Evolutionary conservation across 2,888 invertebrate genomes (phyloP), one percentile per base, ranked within the genome.

Genomic region (Clitarchus hookeri): DNA sequence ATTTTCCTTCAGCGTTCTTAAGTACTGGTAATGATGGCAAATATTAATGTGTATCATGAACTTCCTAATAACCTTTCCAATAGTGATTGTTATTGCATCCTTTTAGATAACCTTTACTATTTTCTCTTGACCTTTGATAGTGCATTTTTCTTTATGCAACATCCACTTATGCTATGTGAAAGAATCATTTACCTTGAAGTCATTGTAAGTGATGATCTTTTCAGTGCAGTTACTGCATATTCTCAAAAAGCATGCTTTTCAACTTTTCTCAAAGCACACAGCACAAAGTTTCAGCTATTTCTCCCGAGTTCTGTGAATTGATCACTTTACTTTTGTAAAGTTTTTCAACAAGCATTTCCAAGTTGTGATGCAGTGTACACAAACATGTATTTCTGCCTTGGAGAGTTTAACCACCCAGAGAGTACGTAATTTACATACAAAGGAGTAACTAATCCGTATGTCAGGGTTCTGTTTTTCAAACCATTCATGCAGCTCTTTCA

Each of bases 321-420:
- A 79, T 79, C 19, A n/a, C 79, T 27, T 79, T 79, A 25, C 79
- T 6, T 6, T 6, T 53, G 53, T 53, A 53, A 12, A 53, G 53
- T 53, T 53, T 53, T 53, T 19, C 79, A 79, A 79, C 25, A 26
- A 26, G 27, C 79, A 2, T 79, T 79, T 79, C 8, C 79, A 79
- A 6, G 79, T 79, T 79, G 79, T 79, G 79, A 79, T 79, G 79
- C 27, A 79, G 25, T 79, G 13, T 79, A 79, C 79, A 26, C 6
- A 79, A 79, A 79, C 79, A 8, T 27, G 79, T 79, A 79, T 79
- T 19, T 19, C 79, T 79, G 79, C 79, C 25, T 27, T 79, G 1
- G 79, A 79, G 79, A 79, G 79, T 79, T 79, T 6, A 79, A 79
- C 25, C 2, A 79, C 79, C 79, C 79, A 79, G 19, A 79, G 1